Evolutionary conservation across 2,113 vertebrate genomes (phyloP), one percentile per base, ranked within the genome.

Genomic region (Chaetorhynchus papuensis): DNA sequence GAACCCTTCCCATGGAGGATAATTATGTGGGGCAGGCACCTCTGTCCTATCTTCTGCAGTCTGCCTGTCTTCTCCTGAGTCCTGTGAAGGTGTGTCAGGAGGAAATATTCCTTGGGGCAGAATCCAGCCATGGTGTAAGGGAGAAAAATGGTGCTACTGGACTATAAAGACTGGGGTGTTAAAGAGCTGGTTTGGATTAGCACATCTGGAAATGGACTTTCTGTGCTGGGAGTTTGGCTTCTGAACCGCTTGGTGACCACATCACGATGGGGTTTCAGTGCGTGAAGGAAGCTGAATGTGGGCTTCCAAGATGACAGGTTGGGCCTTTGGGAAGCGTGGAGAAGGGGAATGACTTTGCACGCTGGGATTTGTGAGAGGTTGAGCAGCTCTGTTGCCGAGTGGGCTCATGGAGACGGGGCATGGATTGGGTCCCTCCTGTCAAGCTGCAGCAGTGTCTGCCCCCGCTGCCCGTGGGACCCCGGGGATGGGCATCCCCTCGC

Each of bases 381-480:
- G 50, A 60, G 76, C 20, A 9, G 31, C 9, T 24, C 49, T 52
- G 52, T 3, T 15, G 27, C 61, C 1, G 4, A 4, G 41, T 1
- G 35, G 41, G 12, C 13, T 6, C 2, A 9, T 2, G 9, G 68
- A 35, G 41, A 6, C 21, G 33, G 31, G 26, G 5, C 20, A 13
- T 1, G 15, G 70, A 0, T 5, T 10, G 27, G 24, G 35, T 54
- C 31, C 30, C 41, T 26, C 30, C 33, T 6, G 12, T 7, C 57
- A 15, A 13, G 11, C 26, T 6, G 18, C 1, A 2, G 27, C 64
- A 3, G 0, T 1, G 15, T 5, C 52, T 61, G 64, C 5, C 2
- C 61, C 52, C 0, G 0, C 52, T 76, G 54, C 33, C 30, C 9
- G 39, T 0, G 22, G 45, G 11, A 26, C 6, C 10, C 2, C 0